These are phyloP conservation scores for Lasioglossum zephyrum DNA, from an alignment of 2,888 invertebrate genomes.

Conservation along the genomic window DNA sequence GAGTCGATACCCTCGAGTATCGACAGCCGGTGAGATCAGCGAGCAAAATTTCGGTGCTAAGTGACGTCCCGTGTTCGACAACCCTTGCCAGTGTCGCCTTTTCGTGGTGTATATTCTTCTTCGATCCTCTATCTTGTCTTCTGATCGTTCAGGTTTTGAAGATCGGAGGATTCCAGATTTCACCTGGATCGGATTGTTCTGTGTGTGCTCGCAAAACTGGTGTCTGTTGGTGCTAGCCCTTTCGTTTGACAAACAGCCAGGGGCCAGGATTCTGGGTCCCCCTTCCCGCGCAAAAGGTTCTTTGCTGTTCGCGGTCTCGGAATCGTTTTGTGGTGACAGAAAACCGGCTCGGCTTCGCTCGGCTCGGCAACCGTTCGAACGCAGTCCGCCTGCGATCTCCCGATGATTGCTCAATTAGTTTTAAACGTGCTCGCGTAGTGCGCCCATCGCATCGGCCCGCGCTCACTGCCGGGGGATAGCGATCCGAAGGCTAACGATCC, in stretches of 20 bases:
- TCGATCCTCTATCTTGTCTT: slow-evolving; percentile 15
- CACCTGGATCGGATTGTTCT: background rate
- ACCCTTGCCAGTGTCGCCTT: background rate
- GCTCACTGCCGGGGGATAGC: slow-evolving; percentile 17
- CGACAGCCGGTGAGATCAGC: background rate
- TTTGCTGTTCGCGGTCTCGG: slow-evolving; percentile 11
- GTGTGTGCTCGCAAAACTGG: slow-evolving; percentile 53
- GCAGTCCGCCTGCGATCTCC: slow-evolving; percentile 24
- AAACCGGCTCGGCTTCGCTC: slow-evolving; percentile 37
- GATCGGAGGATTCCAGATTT: background rate
- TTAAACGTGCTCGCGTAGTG: slow-evolving; percentile 58
- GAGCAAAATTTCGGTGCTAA: slow-evolving; percentile 46
- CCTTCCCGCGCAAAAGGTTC: background rate
- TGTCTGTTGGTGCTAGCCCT: slow-evolving; percentile 38
- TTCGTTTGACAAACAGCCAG: slow-evolving; percentile 35
- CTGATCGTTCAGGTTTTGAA: slow-evolving; percentile 7
- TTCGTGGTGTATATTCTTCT: slow-evolving; percentile 7
- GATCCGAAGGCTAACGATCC: slow-evolving; percentile 33
- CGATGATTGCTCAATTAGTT: slow-evolving; percentile 74
- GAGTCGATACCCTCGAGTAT: slow-evolving; percentile 9
- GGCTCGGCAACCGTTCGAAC: slow-evolving; percentile 4
- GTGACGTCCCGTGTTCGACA: slow-evolving; percentile 43
- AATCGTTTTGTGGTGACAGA: slow-evolving; percentile 40
- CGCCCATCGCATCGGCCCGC: slow-evolving; percentile 47
- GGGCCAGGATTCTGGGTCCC: background rate